These are phyloP conservation scores for Cnemophilus loriae DNA, from an alignment of 2,113 vertebrate genomes.

Conservation along the genomic window DNA sequence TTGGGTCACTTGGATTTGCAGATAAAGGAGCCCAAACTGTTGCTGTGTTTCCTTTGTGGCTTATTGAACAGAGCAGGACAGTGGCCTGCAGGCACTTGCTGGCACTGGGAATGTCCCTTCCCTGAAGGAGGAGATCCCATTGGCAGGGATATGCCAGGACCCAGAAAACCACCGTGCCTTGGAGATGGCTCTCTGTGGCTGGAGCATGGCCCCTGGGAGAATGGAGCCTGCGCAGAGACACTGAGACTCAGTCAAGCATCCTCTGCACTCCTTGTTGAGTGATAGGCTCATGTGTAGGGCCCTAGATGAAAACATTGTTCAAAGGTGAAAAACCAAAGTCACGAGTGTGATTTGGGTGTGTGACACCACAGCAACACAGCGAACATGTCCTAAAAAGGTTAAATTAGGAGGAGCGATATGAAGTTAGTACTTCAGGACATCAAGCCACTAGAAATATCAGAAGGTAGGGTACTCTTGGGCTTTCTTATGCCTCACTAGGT, in stretches of 20 bases:
- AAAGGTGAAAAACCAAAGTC: neutral
- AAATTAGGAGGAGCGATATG: neutral
- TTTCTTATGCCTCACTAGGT: neutral
- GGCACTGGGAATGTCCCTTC: neutral
- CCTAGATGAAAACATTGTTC: accelerated
- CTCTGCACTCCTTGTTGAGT: neutral
- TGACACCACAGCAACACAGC: neutral
- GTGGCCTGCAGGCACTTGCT: neutral
- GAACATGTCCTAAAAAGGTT: neutral
- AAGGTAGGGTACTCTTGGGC: neutral
- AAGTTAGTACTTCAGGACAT: neutral
- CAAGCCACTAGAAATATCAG: neutral
- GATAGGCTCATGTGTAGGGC: neutral
- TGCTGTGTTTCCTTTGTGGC: neutral
- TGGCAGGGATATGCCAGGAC: neutral
- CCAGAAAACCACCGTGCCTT: neutral
- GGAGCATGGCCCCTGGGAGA: accelerated
- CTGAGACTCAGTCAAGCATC: neutral
- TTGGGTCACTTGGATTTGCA: neutral
- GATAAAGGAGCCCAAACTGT: neutral
- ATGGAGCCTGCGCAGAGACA: neutral
- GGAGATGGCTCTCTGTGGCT: neutral
- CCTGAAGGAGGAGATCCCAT: neutral
- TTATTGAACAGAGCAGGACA: neutral
- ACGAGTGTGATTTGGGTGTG: neutral